phyloP scores from a whole-genome alignment of 1,140 invertebrate genomes.

The Formica exsecta region DNA sequence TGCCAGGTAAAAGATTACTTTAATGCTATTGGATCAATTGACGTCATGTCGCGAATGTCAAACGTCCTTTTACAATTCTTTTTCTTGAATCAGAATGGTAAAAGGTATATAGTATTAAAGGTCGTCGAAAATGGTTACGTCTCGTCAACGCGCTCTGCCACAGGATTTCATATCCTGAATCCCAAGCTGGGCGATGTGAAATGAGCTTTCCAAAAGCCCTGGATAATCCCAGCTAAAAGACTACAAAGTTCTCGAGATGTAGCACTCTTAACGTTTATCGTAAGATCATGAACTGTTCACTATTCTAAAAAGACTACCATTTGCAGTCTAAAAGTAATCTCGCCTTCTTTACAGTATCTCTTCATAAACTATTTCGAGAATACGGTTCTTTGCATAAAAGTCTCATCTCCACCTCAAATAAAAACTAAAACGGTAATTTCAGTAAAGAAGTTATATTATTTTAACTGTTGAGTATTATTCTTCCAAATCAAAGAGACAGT shows the following conservation, averaged over 20 bases:
- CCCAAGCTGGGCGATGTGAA: not conserved
- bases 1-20: not conserved
- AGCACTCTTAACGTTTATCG: slow-evolving; percentile 44
- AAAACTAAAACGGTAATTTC: not conserved
- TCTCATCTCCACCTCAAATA: not conserved
- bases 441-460: not conserved
- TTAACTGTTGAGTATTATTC: not conserved
- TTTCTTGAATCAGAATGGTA: not conserved
- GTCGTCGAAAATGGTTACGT: slow-evolving; percentile 25
- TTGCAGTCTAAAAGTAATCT: slow-evolving; percentile 22
- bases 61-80: not conserved
- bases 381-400: slow-evolving; percentile 9
- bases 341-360: not conserved
- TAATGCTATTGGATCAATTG: not conserved
- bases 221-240: slow-evolving; percentile 47
- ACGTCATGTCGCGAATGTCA: not conserved
- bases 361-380: not conserved
- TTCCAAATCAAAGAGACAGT: not conserved
- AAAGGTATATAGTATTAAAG: not conserved
- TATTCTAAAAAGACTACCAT: slow-evolving; percentile 41
- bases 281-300: slow-evolving; percentile 48
- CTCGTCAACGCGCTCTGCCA: slow-evolving; percentile 6
- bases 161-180: slow-evolving; percentile 43
- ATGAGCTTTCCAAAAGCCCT: slow-evolving; percentile 40
- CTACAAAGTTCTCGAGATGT: slow-evolving; percentile 47